A percentile compares a stretch with the other conserved stretches of the same genome.
phyloP scores from a whole-genome alignment of 2,113 vertebrate species.

The Hirundichthys speculiger region DNA sequence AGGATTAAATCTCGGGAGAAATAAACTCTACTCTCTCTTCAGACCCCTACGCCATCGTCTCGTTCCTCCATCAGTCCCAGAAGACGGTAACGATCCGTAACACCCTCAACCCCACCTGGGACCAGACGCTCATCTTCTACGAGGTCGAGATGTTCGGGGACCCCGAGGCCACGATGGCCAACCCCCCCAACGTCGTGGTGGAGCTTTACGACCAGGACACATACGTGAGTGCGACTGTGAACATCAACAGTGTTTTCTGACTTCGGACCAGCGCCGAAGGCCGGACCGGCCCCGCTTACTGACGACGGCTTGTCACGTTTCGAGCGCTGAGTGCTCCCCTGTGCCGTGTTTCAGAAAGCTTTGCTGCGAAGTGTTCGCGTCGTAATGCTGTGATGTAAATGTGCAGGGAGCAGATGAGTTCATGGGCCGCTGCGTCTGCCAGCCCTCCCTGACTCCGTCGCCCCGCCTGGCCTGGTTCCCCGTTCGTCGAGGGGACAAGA shows the following conservation, averaged over 20 bases:
- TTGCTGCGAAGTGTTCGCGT: not conserved
- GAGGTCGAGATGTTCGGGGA: slow-evolving; percentile 95
- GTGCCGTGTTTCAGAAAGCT: not conserved
- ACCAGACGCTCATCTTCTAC: slow-evolving; percentile 97
- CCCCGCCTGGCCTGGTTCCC: slow-evolving; percentile 90
- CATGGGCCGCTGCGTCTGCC: slow-evolving; percentile 92
- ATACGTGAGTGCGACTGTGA: slow-evolving; percentile 92
- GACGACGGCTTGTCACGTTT: too few relatives aligned
- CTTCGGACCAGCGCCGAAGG: too few relatives aligned
- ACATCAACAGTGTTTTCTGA: too few relatives aligned
- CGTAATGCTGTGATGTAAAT: not conserved
- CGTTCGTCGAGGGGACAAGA: slow-evolving; percentile 67
- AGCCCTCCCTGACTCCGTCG: slow-evolving; percentile 79
- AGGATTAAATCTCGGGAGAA: too few relatives aligned
- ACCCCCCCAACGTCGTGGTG: slow-evolving; percentile 87
- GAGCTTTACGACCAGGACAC: slow-evolving; percentile 94
- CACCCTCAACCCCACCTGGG: slow-evolving; percentile 94
- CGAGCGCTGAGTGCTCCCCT: too few relatives aligned
- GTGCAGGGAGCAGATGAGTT: slow-evolving; percentile 92
- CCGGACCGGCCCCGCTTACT: too few relatives aligned
- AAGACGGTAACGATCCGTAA: slow-evolving; percentile 90
- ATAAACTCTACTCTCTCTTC: not conserved
- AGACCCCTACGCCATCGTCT: slow-evolving; percentile 95
- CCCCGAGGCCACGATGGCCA: slow-evolving; percentile 55
- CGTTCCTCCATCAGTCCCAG: slow-evolving; percentile 97